Evolutionary conservation across 2,888 invertebrate species (phyloP), one percentile per base, ranked within the genome.

Genomic region (Apamea crenata): DNA sequence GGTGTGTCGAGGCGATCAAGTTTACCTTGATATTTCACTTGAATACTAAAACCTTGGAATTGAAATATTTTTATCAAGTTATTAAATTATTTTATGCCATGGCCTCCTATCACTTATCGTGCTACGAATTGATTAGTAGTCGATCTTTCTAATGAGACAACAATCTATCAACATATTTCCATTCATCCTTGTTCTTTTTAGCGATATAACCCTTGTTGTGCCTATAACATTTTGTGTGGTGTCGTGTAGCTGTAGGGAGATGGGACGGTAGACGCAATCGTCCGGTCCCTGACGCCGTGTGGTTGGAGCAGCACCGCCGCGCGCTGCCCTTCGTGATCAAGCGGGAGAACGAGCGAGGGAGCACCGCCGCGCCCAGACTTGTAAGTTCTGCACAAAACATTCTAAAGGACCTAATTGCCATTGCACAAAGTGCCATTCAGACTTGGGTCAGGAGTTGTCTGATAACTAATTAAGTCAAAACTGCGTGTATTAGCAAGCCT

Each of bases 321-420:
- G 97, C 96, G 71, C 91, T 97, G 90, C 97, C 97, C 83, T 97
- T 97, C 92, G 96, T 96, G 88, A 95, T 97, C 89, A 97, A 96
- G 92, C 89, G 96, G 63, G 96, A 97, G 91, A 97, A 96, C 92
- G 96, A 96, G 88, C 91, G 96, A 69, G 93, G 95, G 67, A 90
- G 90, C 70, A 90, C 92, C 67, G 92, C 93, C 61, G 94, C 95
- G 63, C 96, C 97, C 16, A 93, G 96, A 91, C 94, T 97, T 90
- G 97, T 97, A 86, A 95, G 96, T 94, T 29, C 47, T 71, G 25
- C 29, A 56, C 29, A 25, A 73, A 40, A 25, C 29, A 29, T 12
- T 50, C 25, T 25, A 25, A 14, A 36, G 3, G 18, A 18, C 8
- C 32, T 47, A 8, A 14, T 25, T 44, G 0, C 47, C 47, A 29